Percentiles rank a stretch among this genome's conserved stretches.
phyloP scores from a whole-genome alignment of 1,140 invertebrate species.

The Ostrea edulis region DNA sequence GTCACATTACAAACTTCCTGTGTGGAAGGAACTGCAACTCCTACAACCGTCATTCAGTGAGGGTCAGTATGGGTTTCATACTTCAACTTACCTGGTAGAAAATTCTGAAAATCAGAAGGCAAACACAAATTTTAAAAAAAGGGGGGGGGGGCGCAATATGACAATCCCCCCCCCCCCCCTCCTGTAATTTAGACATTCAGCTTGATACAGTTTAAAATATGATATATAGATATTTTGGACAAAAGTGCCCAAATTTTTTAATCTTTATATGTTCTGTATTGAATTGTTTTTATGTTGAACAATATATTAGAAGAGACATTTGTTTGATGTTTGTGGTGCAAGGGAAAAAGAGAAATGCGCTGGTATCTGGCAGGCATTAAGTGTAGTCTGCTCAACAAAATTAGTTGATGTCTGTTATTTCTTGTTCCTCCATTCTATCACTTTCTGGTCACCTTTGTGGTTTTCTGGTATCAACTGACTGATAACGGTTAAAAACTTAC shows the following conservation, averaged over 20 bases:
- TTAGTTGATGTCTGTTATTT: not conserved
- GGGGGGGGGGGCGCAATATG: no score
- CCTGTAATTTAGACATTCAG: no score
- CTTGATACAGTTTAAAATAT: not conserved
- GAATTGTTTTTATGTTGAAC: not conserved
- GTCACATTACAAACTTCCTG: slow-evolving; percentile 34
- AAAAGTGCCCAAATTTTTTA: not conserved
- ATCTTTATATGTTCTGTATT: not conserved
- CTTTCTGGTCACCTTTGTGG: slow-evolving; percentile 14
- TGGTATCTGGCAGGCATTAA: not conserved
- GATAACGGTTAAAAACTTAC: not conserved
- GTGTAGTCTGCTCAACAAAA: not conserved
- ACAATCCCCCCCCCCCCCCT: no score
- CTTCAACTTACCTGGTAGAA: not conserved
- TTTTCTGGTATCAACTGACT: not conserved
- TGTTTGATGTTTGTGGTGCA: not conserved
- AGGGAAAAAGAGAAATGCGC: not conserved
- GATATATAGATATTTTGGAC: not conserved
- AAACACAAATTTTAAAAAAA: no score
- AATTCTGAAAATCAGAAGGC: not conserved
- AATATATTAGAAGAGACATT: not conserved
- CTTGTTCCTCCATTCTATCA: not conserved
- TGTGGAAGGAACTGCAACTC: slow-evolving; percentile 26
- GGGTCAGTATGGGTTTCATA: not conserved
- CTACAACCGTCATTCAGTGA: not conserved